These are phyloP conservation scores for Cheilosia scutellata DNA, from an alignment of 2,888 invertebrate species.

Conservation along the genomic window DNA sequence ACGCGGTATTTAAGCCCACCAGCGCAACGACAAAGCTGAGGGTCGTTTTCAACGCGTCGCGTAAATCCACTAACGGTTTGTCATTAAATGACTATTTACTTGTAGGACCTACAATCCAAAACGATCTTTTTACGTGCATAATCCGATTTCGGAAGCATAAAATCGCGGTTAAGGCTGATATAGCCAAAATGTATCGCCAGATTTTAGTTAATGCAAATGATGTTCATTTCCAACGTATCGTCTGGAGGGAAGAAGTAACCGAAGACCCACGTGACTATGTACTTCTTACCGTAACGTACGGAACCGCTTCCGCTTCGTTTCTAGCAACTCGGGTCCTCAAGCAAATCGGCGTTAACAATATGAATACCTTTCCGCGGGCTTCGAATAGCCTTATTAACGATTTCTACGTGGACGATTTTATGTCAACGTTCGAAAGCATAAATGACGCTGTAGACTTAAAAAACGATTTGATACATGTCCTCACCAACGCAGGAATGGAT, in stretches of 20 bases:
- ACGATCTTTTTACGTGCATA: conserved; percentile 7
- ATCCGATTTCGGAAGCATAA: conserved; percentile 3
- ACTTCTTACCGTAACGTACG: conserved; percentile 30
- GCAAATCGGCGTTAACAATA: conserved; percentile 23
- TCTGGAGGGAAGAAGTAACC: conserved; percentile 9
- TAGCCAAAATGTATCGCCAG: conserved; percentile 31
- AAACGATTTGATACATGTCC: conserved; percentile 7
- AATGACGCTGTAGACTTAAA: conserved; percentile 16
- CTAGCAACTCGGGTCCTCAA: conserved; percentile 28
- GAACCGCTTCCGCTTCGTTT: conserved; percentile 33
- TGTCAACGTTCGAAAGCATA: conserved; percentile 20
- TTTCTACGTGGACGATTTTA: conserved; percentile 43
- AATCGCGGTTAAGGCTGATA: conserved; percentile 19
- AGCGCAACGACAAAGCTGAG: conserved; percentile 31
- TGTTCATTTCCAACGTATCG: conserved; percentile 6
- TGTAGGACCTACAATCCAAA: conserved; percentile 29
- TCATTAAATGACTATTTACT: conserved; percentile 29
- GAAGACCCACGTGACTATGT: conserved; percentile 6
- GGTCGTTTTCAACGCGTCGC: conserved; percentile 30
- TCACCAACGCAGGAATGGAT: conserved; percentile 28
- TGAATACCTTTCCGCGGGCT: conserved; percentile 3
- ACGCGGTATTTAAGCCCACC: conserved; percentile 14
- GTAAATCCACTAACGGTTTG: conserved; percentile 4
- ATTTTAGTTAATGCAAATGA: not conserved
- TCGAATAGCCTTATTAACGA: conserved; percentile 31